Evolutionary conservation across 1,140 invertebrate genomes (phyloP).

Genomic region (Hyposmocoma kahamanoa): DNA sequence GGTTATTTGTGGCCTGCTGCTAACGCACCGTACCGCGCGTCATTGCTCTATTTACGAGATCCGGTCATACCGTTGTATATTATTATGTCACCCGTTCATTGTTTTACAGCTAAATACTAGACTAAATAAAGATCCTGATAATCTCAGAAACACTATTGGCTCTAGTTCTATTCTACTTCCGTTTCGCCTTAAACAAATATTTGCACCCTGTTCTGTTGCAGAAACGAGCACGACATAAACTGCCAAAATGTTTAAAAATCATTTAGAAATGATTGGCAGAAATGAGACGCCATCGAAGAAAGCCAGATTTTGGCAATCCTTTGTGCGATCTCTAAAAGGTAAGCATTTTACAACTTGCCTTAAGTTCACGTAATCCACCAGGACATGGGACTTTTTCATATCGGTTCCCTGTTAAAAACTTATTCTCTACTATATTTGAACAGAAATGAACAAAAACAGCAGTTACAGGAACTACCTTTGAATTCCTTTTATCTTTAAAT

Average conservation of each 20-base stretch:
- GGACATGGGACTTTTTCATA: too few species aligned
- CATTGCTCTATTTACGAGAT: conserved; percentile 63
- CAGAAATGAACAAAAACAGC: too few species aligned
- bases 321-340: conserved; percentile 92
- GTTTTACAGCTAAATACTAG: conserved; percentile 18
- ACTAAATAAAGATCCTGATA: too few species aligned
- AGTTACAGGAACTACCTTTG: too few species aligned
- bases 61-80: conserved; percentile 49
- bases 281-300: conserved; percentile 93
- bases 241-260: conserved; percentile 90
- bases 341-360: too few species aligned
- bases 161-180: background rate
- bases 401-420: too few species aligned
- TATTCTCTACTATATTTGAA: too few species aligned
- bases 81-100: conserved; percentile 55
- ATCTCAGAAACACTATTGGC: background rate
- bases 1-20: conserved; percentile 60
- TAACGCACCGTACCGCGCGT: conserved; percentile 52
- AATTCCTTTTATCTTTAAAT: too few species aligned
- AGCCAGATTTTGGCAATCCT: conserved; percentile 94
- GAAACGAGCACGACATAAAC: conserved; percentile 82
- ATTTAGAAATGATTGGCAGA: conserved; percentile 93
- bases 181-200: background rate
- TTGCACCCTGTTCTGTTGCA: conserved; percentile 62
- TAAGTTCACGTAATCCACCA: too few species aligned